Evolutionary conservation across 2,113 vertebrate genomes (phyloP), one percentile per base, ranked within the genome.

Genomic region (Pollachius pollachius): DNA sequence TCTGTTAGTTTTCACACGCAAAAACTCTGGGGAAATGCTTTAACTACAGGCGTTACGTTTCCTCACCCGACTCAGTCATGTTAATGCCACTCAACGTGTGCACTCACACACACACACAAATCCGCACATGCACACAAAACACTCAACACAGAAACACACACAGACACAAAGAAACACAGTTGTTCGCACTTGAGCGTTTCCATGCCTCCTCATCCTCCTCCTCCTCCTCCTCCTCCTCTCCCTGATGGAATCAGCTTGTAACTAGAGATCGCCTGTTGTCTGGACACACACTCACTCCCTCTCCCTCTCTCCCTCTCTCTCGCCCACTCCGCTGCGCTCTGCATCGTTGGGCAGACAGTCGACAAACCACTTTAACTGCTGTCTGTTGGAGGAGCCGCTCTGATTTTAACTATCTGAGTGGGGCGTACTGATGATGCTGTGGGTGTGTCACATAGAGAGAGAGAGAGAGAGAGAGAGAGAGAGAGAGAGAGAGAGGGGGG

Each of bases 11-110:
- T 66, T 79, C 72, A 85, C 74, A 85, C 79, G 78, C 84, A 88
- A 89, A 89, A 88, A 83, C 84, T 87, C 71, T 85, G 87, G 85
- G 89, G 79, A 88, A 71, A 81, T 78, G 75, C 77, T 91, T 87
- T 83, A 81, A 69, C 70, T 74, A 80, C 79, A 64, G 67, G 76
- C 82, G 81, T 85, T 87, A 71, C 73, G 72, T 83, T 78, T 69
- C 57, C 74, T 80, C 76, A 74, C 79, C 80, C 84, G 79, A 74
- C 73, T 81, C 77, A 82, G 77, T 86, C 76, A 83, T 81, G 76
- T 72, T 48, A 74, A 85, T 84, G 84, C 86, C 83, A 88, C 85
- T 85, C 75, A 23, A 77, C 67, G 72, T 77, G 69, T 75, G 68
- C 78, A 68, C 59, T 75, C 66, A 8, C 37, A 25, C 66, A 65